Evolutionary conservation across 2,113 vertebrate species (phyloP), one percentile per base, ranked within the genome.

Genomic region (Amblyopsis rosae): DNA sequence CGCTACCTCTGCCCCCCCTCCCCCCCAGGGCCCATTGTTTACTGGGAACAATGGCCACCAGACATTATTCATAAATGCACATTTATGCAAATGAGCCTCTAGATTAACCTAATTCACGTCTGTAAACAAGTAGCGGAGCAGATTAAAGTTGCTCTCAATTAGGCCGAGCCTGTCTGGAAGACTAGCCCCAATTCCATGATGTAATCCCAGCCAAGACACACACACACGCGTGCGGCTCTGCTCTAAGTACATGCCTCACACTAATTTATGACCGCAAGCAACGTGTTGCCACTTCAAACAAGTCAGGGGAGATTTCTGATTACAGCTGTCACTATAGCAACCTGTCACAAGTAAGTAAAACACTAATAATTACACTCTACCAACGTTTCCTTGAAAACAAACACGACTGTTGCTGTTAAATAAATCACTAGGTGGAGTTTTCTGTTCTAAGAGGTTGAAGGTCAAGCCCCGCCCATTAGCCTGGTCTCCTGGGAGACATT

Each of bases 31-130:
- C 82, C 87, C 63, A 88, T 91, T 92, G 89, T 92, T 90, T 78
- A 82, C 76, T 56, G 79, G 62, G 63, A 65, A 65, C 72, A 67
- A 5, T 84, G 76, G 89, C 82, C 70, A 85, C 83, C 89, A 89
- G 86, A 88, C 89, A 93, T 92, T 92, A 92, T 92, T 88, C 83
- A 90, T 91, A 92, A 90, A 91, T 90, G 85, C 91, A 93, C 87
- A 90, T 93, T 90, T 92, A 92, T 93, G 88, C 87, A 91, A 91
- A 93, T 87, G 65, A 60, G 5, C n/a, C 11, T 67, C 70, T 85
- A 92, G 91, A 93, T 93, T 93, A 92, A 92, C 91, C 91, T 91
- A 90, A 91, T 91, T 92, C 89, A 82, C 65, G 15, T 76, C 79
- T 86, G 80, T 90, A 91, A 91, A 91, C 90, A 90, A 86, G 72